Percentiles rank a stretch among this genome's conserved stretches.
Evolutionary conservation across 2,797 vertebrate species (phyloP).

Genomic region (Cuniculus paca): DNA sequence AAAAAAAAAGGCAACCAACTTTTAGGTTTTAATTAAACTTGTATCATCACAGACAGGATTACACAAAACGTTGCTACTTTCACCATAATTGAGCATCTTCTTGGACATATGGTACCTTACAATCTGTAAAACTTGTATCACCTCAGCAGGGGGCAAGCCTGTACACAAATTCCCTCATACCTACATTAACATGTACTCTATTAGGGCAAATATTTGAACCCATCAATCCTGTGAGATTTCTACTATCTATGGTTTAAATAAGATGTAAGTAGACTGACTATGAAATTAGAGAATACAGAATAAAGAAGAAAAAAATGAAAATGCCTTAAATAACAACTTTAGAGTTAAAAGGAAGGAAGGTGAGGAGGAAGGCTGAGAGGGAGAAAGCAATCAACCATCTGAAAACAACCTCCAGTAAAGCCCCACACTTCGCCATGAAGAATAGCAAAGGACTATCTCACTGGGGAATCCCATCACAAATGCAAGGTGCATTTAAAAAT

Average conservation of each 20-base stretch:
- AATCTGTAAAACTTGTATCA: not conserved
- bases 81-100: not conserved
- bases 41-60: not conserved
- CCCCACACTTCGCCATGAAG: not conserved
- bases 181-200: not conserved
- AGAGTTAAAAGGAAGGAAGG: not conserved
- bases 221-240: not conserved
- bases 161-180: not conserved
- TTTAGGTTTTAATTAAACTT: not conserved
- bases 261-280: conserved; percentile 18
- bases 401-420: not conserved
- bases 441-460: not conserved
- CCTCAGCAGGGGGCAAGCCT: not conserved
- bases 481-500: conserved; percentile 9
- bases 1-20: conserved; percentile 41
- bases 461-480: not conserved
- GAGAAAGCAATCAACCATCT: not conserved
- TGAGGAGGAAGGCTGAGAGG: not conserved
- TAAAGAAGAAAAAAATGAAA: conserved; percentile 36
- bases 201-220: not conserved
- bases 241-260: not conserved
- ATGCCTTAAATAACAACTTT: not conserved
- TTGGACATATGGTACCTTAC: not conserved
- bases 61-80: not conserved
- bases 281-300: not conserved